Base-by-base conservation (phyloP, 2,888 invertebrate genomes). In the Coelinius sp. region DNA sequence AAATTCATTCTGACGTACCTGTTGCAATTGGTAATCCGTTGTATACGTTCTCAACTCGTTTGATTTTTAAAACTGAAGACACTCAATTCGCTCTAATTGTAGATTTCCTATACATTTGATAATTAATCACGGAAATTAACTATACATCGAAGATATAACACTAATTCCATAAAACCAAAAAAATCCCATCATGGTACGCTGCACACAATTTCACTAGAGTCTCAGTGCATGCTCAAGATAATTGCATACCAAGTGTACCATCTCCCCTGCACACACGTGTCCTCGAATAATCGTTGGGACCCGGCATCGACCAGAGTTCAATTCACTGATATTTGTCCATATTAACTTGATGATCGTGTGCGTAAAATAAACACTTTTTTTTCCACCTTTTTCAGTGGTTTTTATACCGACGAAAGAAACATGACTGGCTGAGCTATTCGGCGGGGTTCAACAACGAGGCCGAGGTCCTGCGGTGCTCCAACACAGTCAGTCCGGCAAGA, bases 401-500 rank as follows among this genome's bases (percentile, higher is more conserved):
- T 46, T 53, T 24, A 35, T 31, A 31, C 5, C n/a, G 49, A 52
- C 49, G 22, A 59, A 27, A 24, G 25, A 10, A 41, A 68, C 22
- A 5, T 20, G 14, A 56, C 68, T 41, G 35, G 52, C n/a, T 38
- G 53, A 53, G 25, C 31, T 14, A 25, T 68, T 41, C 59, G 10
- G 31, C 35, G 31, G 44, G 44, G 63, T 31, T 68, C 63, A 35
- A 64, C 53, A 67, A 62, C 52, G 65, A 53, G 53, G 65, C 49
- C 62, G 35, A 63, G 72, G 68, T 72, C 72, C 72, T 72, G 68
- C 72, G 64, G 72, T 56, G 64, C 64, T 25, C 52, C 63, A 56
- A 38, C 63, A 52, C 63, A 14, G 46, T 72, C 38, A 68, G 68
- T 68, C 67, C 52, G 72, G 68, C 75, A 76, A 75, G 73, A 74